These are phyloP conservation scores for Magallana ariakensis DNA, from an alignment of 1,140 invertebrate genomes.

Conservation along the genomic window DNA sequence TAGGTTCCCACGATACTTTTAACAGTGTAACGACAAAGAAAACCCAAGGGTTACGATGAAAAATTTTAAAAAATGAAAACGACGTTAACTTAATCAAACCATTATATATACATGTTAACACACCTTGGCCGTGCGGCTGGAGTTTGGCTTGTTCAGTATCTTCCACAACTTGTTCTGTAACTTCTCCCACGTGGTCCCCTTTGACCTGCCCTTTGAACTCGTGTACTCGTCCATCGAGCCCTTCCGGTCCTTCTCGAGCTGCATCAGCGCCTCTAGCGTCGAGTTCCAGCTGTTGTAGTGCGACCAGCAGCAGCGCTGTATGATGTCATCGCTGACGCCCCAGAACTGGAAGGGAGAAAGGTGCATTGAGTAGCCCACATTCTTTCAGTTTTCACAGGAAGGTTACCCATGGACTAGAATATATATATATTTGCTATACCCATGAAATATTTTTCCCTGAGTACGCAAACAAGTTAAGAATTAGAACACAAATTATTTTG, in stretches of 20 bases:
- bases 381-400: no score
- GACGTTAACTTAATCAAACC: no score
- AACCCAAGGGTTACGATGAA: no score
- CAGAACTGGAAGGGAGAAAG: constrained; percentile 57
- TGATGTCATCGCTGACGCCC: constrained; percentile 65
- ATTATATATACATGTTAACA: background rate
- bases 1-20: no score
- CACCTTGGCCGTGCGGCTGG: constrained; percentile 59
- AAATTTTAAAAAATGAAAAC: no score
- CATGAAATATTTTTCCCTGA: no score
- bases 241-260: constrained; percentile 65
- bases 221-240: constrained; percentile 41
- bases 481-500: no score
- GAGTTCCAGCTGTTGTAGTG: constrained; percentile 67
- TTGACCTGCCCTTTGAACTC: background rate
- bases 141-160: constrained; percentile 59
- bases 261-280: constrained; percentile 60
- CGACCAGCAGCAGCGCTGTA: constrained; percentile 69
- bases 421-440: no score
- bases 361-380: no score
- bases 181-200: constrained; percentile 19
- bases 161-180: constrained; percentile 45
- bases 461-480: no score
- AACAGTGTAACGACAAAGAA: no score
- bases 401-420: no score